Percentiles rank a stretch among this genome's conserved stretches.
phyloP scores from a whole-genome alignment of 2,797 vertebrate genomes.

The Gadopsis marmoratus region DNA sequence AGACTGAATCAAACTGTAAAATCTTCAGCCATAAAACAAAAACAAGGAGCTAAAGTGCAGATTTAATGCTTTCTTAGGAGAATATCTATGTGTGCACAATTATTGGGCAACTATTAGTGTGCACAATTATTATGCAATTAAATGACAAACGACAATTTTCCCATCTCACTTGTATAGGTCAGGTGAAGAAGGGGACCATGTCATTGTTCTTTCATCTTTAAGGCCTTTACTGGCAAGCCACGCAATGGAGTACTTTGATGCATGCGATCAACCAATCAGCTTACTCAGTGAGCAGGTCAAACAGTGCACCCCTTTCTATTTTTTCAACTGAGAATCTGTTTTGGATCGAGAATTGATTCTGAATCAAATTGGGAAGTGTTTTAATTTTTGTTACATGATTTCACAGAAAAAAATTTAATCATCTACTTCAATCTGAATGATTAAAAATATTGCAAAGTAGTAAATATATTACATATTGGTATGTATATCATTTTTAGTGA shows the following conservation, averaged over 20 bases:
- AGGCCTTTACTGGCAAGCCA: too few species aligned
- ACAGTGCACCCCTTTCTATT: not conserved
- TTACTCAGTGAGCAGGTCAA: not conserved
- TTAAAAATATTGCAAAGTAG: not conserved
- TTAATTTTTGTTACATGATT: too few species aligned
- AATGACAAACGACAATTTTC: too few species aligned
- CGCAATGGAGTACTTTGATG: too few species aligned
- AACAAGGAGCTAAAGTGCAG: slow-evolving; percentile 3
- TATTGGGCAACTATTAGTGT: too few species aligned
- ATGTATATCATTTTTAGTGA: not conserved
- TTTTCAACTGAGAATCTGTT: not conserved
- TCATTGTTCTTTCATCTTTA: too few species aligned
- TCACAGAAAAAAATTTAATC: not conserved
- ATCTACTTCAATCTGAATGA: not conserved
- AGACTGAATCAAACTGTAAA: not conserved
- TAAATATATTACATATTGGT: not conserved
- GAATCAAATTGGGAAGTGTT: too few species aligned
- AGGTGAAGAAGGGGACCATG: too few species aligned
- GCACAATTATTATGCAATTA: too few species aligned
- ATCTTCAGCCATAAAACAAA: not conserved
- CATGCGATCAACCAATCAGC: not conserved
- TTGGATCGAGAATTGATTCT: not conserved
- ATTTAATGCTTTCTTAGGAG: not conserved
- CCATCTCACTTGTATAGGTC: too few species aligned
- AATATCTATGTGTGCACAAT: too few species aligned